Base-by-base conservation (phyloP, 2,888 invertebrate species). In the Orthosia gothica region DNA sequence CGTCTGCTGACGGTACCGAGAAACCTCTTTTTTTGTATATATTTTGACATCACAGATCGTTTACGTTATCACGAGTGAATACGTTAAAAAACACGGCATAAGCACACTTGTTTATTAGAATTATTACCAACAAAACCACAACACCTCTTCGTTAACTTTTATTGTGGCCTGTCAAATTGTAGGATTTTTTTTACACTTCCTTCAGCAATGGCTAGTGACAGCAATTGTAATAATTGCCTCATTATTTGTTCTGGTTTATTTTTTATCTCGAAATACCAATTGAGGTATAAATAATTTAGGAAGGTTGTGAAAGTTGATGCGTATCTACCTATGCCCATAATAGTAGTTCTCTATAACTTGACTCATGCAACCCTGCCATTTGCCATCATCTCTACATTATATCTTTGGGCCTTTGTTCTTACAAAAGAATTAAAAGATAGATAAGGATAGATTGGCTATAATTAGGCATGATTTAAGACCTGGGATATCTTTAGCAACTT, bases 351-450 rank as follows among this genome's bases (percentile, higher is more conserved):
- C 20, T n/a, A 1, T 32, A 13, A n/a, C 50, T 15, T 20, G 12
- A 50, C 7, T 20, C 5, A 9, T 55, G 5, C 70, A 77, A 26
- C 77, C 70, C 50, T 76, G 15, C 5, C 1, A 11, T 61, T 45
- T 61, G n/a, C 12, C 18, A 49, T 76, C 20, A 15, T 49, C 15
- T 61, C 20, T 55, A 45, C 54, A 70, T 20, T 55, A 73, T 40
- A 61, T 76, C 5, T 58, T n/a, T 69, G 23, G n/a, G 40, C 12
- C 16, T 68, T 76, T 61, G 49, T 55, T 75, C 49, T 26, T 50
- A 77, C 61, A 62, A 70, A 26, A 55, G 54, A 45, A 61, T 49
- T 59, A 76, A 69, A 26, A 50, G 52, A 26, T 40, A 75, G 77
- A 20, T 62, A 77, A 45, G 20, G 4, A 32, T 23, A 20, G 61